These are phyloP conservation scores for Actenoides lindsayi DNA, from an alignment of 2,113 vertebrate genomes.

Conservation along the genomic window DNA sequence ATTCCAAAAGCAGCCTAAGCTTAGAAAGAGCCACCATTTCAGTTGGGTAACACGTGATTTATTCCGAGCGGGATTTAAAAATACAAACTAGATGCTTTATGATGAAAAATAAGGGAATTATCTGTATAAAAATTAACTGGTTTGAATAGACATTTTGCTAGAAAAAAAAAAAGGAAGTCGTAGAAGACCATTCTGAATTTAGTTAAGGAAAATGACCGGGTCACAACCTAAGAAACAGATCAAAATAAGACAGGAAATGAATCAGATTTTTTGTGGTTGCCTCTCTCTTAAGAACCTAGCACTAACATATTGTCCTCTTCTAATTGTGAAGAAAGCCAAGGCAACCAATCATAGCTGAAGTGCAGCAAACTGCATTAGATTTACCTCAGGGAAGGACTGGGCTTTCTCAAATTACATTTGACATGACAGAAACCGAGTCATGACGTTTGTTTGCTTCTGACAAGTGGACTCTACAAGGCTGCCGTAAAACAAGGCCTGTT, in stretches of 20 bases:
- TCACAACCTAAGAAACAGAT: slow-evolving; percentile 41
- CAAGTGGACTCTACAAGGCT: background rate
- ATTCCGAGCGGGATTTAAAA: background rate
- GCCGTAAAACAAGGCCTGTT: slow-evolving; percentile 4
- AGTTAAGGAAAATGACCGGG: slow-evolving; percentile 5
- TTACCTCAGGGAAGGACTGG: slow-evolving; percentile 49
- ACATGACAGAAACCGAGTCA: slow-evolving; percentile 1
- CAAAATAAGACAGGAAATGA: slow-evolving; percentile 33
- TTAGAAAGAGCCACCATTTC: slow-evolving; percentile 36
- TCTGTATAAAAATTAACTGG: background rate
- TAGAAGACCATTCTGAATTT: background rate
- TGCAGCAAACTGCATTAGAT: slow-evolving; percentile 46
- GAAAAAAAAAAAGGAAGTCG: slow-evolving; percentile 20
- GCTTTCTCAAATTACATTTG: slow-evolving; percentile 43
- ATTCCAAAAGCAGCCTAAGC: slow-evolving; percentile 61
- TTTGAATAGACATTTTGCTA: slow-evolving; percentile 6
- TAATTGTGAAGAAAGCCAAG: slow-evolving; percentile 63
- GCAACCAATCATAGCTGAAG: slow-evolving; percentile 26
- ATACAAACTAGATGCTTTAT: slow-evolving; percentile 1
- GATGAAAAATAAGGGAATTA: slow-evolving; percentile 12
- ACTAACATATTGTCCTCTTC: slow-evolving; percentile 45
- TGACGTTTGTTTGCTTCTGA: slow-evolving; percentile 52
- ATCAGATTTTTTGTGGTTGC: background rate
- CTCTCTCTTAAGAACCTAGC: background rate
- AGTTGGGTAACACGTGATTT: slow-evolving; percentile 19